These are phyloP conservation scores for Caenorhabditis parvicauda DNA, from an alignment of 2,888 invertebrate genomes.

Conservation along the genomic window DNA sequence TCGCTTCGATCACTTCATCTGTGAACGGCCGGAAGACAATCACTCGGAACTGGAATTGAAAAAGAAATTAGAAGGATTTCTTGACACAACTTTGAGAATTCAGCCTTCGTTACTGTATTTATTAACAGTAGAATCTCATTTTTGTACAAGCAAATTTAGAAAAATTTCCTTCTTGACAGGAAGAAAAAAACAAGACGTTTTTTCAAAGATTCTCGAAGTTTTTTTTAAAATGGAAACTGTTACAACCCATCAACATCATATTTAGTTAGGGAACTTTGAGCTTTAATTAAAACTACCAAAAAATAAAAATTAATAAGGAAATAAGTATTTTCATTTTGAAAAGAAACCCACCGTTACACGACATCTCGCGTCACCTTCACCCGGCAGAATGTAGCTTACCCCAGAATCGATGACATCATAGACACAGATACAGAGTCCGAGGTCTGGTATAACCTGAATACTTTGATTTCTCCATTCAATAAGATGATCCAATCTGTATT, in stretches of 20 bases:
- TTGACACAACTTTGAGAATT: neutral
- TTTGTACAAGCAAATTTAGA: too few relatives aligned
- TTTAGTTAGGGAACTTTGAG: too few relatives aligned
- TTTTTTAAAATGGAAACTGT: neutral
- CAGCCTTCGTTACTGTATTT: neutral
- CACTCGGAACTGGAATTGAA: conserved; percentile 74
- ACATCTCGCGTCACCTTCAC: conserved; percentile 51
- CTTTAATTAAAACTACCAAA: too few relatives aligned
- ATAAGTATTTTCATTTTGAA: too few relatives aligned
- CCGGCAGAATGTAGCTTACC: conserved; percentile 78
- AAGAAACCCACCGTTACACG: conserved; percentile 36
- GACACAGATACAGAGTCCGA: conserved; percentile 89
- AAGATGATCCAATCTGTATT: conserved; percentile 1
- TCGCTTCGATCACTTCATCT: conserved; percentile 89
- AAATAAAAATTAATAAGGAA: too few relatives aligned
- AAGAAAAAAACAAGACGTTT: neutral
- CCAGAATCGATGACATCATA: conserved; percentile 85
- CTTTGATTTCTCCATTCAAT: conserved; percentile 1
- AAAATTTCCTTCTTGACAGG: neutral
- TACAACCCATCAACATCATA: too few relatives aligned
- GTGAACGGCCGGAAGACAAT: conserved; percentile 90
- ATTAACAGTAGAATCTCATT: too few relatives aligned
- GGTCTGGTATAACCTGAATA: conserved; percentile 81
- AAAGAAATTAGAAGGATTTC: too few relatives aligned
- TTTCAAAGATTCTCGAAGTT: neutral